Base-by-base conservation (phyloP, 2,797 vertebrate species). In the Podarcis lilfordi region DNA sequence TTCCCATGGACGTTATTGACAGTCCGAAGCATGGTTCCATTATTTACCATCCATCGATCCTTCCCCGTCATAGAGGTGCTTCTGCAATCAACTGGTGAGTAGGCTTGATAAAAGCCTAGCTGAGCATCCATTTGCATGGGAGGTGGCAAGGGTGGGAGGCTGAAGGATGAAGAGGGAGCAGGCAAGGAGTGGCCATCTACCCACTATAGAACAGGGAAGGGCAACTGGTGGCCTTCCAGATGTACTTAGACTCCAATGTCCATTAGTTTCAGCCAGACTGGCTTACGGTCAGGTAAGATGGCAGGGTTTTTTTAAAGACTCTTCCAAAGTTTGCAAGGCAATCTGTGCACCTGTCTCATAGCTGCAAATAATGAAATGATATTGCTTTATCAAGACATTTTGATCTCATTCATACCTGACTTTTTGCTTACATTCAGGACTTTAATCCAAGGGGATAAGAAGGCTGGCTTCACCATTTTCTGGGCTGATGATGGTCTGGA, bases 401-500 rank as follows among this genome's bases (percentile, higher is more conserved):
- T 9, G 84, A 86, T 89, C 86, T 89, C 91, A 86, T 89, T 0
- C 68, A 83, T 85, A 27, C 35, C 35, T 10, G 0, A 87, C 83
- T 88, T 89, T 86, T 86, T 32, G 59, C 27, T 94, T 88, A 85
- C 91, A 32, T 75, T 68, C 93, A 99, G 99, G 99, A 99, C 99
- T 89, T 97, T 99, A 89, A 99, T 99, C 95, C 97, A 98, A 29
- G 99, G 99, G 15, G 98, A 99, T 91, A 97, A 98, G 94, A 98
- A 97, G 93, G 98, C 98, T 19, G 99, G 99, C 5, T 98, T 99
- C 96, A 97, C 98, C 1, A 93, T 99, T 93, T 99, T 99, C 97
- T 99, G 99, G 99, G 99, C 98, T 13, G 99, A 99, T 78, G 98
- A 98, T n/a, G 99, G 99, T 17, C 97, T 99, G 95, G 99, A 99